Evolutionary conservation across 2,797 vertebrate species (phyloP), one percentile per base, ranked within the genome.

Genomic region (Mormyrus proboscirostris): DNA sequence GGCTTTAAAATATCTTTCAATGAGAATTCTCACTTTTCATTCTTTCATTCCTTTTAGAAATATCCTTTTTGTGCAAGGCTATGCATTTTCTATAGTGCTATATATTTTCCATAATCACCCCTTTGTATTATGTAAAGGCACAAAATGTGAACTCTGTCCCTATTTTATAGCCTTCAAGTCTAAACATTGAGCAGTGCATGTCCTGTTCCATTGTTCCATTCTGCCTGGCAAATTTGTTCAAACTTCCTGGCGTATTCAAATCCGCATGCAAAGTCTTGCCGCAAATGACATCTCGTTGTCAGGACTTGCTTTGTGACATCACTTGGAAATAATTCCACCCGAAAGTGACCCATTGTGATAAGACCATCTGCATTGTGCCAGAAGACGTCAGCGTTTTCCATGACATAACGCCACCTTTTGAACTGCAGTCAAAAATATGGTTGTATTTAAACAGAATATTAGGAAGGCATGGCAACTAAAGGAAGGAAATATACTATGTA

Each of bases 211-310:
- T 57, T 41, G 38, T 65, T n/a, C 57, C 19, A 51, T 16, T 57
- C 86, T 44, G 57, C 38, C 86, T 57, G 55, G 33, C 12, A 87
- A 44, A 88, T 65, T 62, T 65, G 55, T 62, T 88, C 3, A 25
- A 65, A 62, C 86, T 55, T 55, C 47, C 65, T 51, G 73, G 29
- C 44, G 41, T 22, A 84, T 84, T 89, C 76, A 84, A 89, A 89
- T 84, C 19, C 1, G 0, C 41, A 89, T 89, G 79, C 79, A 89
- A 89, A 89, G 19, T 19, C 38, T 14, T 16, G 22, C 25, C 44
- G 82, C 41, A 84, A 84, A 84, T 89, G 9, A 86, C 49, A 33
- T 33, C 29, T 38, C 85, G 51, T 29, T 57, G 47, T 55, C 85
- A 9, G 12, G 85, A 44, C 73, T 79, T 44, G 33, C 73, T 79